Evolutionary conservation across 2,113 vertebrate genomes (phyloP).

Genomic region (Rhabdornis inornatus): DNA sequence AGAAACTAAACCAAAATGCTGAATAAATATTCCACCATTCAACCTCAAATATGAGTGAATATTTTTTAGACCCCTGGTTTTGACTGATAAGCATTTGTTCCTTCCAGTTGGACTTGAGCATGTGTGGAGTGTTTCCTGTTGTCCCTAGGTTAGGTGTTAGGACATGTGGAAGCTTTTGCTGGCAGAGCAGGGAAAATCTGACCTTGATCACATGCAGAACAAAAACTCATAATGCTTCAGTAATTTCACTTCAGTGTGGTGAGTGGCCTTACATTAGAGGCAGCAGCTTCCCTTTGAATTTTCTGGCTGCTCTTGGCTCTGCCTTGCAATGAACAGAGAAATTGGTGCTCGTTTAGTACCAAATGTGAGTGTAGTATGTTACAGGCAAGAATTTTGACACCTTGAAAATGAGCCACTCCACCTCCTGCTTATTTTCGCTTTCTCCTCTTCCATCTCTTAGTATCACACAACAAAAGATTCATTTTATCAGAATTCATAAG

Average conservation of each 20-base stretch:
- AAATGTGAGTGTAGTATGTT: not conserved
- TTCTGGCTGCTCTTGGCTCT: not conserved
- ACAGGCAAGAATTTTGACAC: not conserved
- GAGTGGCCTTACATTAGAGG: not conserved
- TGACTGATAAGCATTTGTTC: constrained; percentile 11
- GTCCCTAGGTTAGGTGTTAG: not conserved
- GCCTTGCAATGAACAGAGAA: not conserved
- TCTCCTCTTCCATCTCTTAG: not conserved
- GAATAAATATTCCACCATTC: not conserved
- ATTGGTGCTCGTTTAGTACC: not conserved
- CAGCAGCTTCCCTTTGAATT: not conserved
- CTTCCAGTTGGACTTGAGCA: not conserved
- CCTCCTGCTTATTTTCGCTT: not conserved
- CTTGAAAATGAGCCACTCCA: not conserved
- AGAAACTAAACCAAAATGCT: not conserved
- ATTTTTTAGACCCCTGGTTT: not conserved
- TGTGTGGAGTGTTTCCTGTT: not conserved
- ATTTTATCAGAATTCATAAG: not conserved
- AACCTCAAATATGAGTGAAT: not conserved
- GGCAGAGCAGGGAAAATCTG: not conserved
- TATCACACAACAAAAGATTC: not conserved
- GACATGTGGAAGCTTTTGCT: not conserved
- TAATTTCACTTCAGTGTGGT: not conserved
- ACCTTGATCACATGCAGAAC: not conserved
- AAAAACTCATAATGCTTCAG: not conserved